These are phyloP conservation scores for Myiozetetes cayanensis DNA, from an alignment of 2,113 vertebrate species.

Conservation along the genomic window DNA sequence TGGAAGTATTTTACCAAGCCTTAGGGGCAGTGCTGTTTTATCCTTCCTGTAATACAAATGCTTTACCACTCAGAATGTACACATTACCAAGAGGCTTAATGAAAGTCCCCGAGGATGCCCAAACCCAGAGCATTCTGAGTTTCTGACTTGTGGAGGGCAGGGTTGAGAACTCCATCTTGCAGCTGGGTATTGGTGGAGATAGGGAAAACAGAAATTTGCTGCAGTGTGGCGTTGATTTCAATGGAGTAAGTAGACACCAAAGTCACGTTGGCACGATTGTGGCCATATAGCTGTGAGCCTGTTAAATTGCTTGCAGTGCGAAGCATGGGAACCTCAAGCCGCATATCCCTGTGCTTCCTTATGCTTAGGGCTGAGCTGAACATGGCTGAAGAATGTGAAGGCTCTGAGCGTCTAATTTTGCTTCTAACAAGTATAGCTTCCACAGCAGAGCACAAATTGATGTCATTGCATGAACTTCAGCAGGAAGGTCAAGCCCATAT, in stretches of 20 bases:
- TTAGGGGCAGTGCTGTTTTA: background rate
- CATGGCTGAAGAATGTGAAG: background rate
- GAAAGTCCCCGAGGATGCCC: background rate
- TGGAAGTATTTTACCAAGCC: background rate
- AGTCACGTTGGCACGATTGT: background rate
- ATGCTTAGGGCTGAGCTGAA: background rate
- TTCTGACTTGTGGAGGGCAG: background rate
- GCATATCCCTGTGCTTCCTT: background rate
- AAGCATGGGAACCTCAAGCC: background rate
- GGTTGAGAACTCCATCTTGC: background rate
- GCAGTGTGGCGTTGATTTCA: background rate
- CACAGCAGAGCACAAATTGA: background rate
- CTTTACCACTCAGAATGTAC: background rate
- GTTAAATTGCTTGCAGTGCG: background rate
- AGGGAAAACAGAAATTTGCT: background rate
- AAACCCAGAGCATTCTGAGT: background rate
- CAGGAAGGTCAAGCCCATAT: background rate
- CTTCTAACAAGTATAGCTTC: background rate
- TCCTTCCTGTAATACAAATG: background rate
- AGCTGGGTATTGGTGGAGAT: background rate
- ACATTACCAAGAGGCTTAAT: background rate
- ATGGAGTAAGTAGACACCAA: background rate
- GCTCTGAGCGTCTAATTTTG: background rate
- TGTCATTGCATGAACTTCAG: background rate
- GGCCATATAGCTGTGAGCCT: rapidly evolving